Percentiles rank a stretch among this genome's conserved stretches.
Conservation (phyloP, 2,888 invertebrate genomes). For the Unio pictorum region DNA sequence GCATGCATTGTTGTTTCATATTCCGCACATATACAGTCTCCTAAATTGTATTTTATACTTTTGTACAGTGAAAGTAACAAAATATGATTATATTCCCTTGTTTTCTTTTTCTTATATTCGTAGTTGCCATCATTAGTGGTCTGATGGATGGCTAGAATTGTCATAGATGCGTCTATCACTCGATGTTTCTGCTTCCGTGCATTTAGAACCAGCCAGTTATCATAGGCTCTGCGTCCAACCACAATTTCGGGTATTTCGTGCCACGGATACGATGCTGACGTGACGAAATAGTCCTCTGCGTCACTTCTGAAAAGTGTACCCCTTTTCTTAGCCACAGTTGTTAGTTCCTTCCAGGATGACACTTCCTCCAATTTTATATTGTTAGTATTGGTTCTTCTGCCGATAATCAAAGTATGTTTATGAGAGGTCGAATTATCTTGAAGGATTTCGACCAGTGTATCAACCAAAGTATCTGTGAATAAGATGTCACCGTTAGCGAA, state of each 20-base stretch:
- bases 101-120: conserved; percentile 46
- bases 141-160: conserved; percentile 59
- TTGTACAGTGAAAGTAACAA: conserved; percentile 41
- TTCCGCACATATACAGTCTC: conserved; percentile 45
- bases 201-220: conserved; percentile 61
- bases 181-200: conserved; percentile 37
- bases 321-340: conserved; percentile 30
- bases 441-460: conserved; percentile 33
- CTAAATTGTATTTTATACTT: conserved; percentile 42
- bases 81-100: conserved; percentile 50
- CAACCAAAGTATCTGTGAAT: conserved; percentile 44
- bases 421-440: conserved; percentile 13
- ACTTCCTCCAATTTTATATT: conserved; percentile 45
- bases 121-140: conserved; percentile 54
- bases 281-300: conserved; percentile 61
- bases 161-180: conserved; percentile 54
- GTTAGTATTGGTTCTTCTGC: conserved; percentile 47
- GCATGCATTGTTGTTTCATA: conserved; percentile 20
- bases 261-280: conserved; percentile 53
- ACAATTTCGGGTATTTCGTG: conserved; percentile 56
- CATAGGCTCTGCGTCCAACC: conserved; percentile 60
- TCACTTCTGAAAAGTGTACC: conserved; percentile 50
- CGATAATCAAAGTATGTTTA: conserved; percentile 40
- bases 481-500: conserved; percentile 61
- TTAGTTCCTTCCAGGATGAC: conserved; percentile 27